Base-by-base conservation (phyloP, 2,888 invertebrate species). In the Arctia plantaginis region DNA sequence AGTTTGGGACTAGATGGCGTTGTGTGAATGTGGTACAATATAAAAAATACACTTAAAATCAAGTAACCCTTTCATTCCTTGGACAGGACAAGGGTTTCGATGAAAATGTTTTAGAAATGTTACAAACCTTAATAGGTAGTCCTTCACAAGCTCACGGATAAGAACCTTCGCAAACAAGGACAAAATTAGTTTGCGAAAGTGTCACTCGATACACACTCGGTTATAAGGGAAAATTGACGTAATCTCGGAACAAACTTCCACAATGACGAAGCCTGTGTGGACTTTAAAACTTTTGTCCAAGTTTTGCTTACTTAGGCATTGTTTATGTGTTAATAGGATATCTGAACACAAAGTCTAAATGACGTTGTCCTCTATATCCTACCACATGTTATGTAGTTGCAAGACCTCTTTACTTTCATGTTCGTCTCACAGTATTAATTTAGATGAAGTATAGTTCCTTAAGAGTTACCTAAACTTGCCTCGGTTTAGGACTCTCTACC, bases 131-230 rank as follows among this genome's bases (percentile, higher is more conserved):
- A 6, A 1, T n/a, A 59, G 27, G 55, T 27, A 55, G n/a, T 15
- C 41, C 13, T 27, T 66, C 41, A 41, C 39, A 18, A 27, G n/a
- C 39, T n/a, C 41, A 41, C 18, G 41, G 27, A 66, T 41, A 27
- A 68, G 27, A 51, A 30, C 33, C 51, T 35, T 33, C 13, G 51
- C 51, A 33, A 51, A 68, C 51, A 68, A 51, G 33, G 30, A 10
- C 23, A 23, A 69, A 69, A 69, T 69, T 55, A 69, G 69, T 69
- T 67, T 67, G 44, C 44, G 20, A 67, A 66, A 44, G 30, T 67
- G 66, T 67, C 66, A 67, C 44, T 30, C 18, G 30, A 41, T 67
- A 44, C 44, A 67, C 27, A 44, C 30, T 67, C 30, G 15, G 51
- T 44, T 39, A n/a, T 67, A 44, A 67, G 27, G 30, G 44, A 44